These are phyloP conservation scores for Cyanoramphus novaezelandiae DNA, from an alignment of 2,113 vertebrate genomes.

Conservation along the genomic window DNA sequence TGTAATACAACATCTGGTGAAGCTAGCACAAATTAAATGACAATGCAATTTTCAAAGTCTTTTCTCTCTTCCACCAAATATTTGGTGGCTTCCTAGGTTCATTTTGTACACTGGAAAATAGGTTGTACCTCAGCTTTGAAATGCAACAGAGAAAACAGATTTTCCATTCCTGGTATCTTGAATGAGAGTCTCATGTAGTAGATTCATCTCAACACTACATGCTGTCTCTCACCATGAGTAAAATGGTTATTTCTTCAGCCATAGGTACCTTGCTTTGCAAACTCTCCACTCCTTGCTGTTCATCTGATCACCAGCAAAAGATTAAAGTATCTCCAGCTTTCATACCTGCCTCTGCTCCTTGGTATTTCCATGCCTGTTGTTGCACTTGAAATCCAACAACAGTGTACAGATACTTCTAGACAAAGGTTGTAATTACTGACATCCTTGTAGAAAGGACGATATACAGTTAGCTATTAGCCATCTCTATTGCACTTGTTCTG, in stretches of 20 bases:
- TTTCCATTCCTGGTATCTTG: not conserved
- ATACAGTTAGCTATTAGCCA: not conserved
- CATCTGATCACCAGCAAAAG: not conserved
- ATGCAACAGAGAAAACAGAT: not conserved
- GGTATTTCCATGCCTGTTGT: not conserved
- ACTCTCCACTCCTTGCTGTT: not conserved
- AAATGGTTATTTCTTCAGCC: not conserved
- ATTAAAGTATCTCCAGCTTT: not conserved
- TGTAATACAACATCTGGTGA: not conserved
- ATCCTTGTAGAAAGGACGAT: not conserved
- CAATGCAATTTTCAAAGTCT: not conserved
- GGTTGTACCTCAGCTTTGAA: not conserved
- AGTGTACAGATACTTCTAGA: not conserved
- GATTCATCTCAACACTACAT: not conserved
- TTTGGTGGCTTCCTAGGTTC: not conserved
- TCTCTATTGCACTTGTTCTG: not conserved
- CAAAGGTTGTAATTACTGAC: not conserved
- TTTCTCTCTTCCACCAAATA: not conserved
- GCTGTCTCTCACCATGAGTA: not conserved
- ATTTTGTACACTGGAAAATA: not conserved
- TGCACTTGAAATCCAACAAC: not conserved
- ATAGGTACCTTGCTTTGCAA: not conserved
- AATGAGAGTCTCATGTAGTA: not conserved
- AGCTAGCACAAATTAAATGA: not conserved
- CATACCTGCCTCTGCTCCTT: not conserved